Evolutionary conservation across 2,113 vertebrate species (phyloP), one percentile per base, ranked within the genome.

Genomic region (Oncorhynchus kisutch): DNA sequence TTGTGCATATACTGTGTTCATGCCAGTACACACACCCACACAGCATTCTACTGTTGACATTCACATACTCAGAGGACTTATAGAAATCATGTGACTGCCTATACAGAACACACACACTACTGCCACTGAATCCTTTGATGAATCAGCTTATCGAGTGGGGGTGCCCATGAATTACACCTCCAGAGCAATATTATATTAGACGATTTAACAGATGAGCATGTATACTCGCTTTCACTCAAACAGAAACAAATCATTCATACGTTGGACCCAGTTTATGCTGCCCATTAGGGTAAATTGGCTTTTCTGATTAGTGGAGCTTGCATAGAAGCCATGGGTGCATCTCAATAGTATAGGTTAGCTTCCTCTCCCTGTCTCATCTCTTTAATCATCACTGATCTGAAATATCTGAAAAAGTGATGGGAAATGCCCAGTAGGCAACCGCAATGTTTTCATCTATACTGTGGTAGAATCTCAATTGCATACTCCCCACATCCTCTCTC

Each of bases 171-270:
- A 22, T 73, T 73, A 39, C 39, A 12, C 54, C 25, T 8, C 4
- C 16, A 20, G 48, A 18, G 22, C 16, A 57, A 18, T 29, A 57
- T 29, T 9, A 29, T 20, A 57, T 71, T 25, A 54, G 11, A 71
- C 24, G 89, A 91, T 64, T n/a, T n/a, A 64, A 25, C 9, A 64
- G 62, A 64, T 25, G 39, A 45, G 39, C 9, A 45, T n/a, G 8
- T 57, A 57, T 20, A 57, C 18, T 57, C 54, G 54, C 16, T 2
- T 57, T 57, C 5, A 20, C 54, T 57, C 54, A 57, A 18, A 57
- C 54, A 57, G 18, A 64, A 24, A 64, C 20, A 64, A n/a, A 25
- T 18, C 18, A 25, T 11, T n/a, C 9, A 11, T 11, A 11, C 62
- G 13, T 64, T 9, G 20, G 22, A 64, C 20, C 18, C 22, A 25